These are phyloP conservation scores for Celastrina argiolus DNA, from an alignment of 2,888 invertebrate species.

Conservation along the genomic window DNA sequence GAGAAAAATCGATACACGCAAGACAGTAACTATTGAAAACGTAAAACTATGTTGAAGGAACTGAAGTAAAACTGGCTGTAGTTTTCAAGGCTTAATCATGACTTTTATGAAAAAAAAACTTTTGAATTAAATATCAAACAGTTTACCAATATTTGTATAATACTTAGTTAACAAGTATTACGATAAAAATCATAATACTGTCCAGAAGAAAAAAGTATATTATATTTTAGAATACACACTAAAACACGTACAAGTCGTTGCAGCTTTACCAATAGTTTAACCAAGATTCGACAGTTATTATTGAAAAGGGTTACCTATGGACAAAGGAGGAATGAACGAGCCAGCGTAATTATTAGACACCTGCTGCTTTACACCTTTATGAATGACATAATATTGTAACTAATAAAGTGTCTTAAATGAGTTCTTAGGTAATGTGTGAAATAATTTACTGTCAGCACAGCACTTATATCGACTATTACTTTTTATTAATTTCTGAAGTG, in stretches of 20 bases:
- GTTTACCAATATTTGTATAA: too few relatives aligned
- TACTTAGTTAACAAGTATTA: too few relatives aligned
- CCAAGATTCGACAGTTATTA: constrained; percentile 19
- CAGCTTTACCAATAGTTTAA: constrained; percentile 7
- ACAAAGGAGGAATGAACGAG: constrained; percentile 17
- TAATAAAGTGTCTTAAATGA: constrained; percentile 13
- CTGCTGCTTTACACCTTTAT: constrained; percentile 21
- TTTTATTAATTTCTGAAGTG: not conserved
- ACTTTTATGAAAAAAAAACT: too few relatives aligned
- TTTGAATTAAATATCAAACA: too few relatives aligned
- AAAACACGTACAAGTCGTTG: not conserved
- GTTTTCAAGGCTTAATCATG: too few relatives aligned
- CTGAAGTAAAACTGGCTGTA: too few relatives aligned
- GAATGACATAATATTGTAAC: constrained; percentile 18
- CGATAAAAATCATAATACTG: not conserved
- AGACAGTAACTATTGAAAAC: not conserved
- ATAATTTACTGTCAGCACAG: constrained; percentile 16
- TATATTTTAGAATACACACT: not conserved
- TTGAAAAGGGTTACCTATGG: constrained; percentile 17
- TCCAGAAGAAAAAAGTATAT: not conserved
- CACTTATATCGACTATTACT: constrained; percentile 5
- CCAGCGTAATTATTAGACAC: constrained; percentile 16
- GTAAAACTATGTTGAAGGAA: too few relatives aligned
- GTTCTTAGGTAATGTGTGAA: not conserved
- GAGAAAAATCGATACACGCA: not conserved